Base-by-base conservation (phyloP, 2,888 invertebrate species). In the Siphlonurus alternatus region DNA sequence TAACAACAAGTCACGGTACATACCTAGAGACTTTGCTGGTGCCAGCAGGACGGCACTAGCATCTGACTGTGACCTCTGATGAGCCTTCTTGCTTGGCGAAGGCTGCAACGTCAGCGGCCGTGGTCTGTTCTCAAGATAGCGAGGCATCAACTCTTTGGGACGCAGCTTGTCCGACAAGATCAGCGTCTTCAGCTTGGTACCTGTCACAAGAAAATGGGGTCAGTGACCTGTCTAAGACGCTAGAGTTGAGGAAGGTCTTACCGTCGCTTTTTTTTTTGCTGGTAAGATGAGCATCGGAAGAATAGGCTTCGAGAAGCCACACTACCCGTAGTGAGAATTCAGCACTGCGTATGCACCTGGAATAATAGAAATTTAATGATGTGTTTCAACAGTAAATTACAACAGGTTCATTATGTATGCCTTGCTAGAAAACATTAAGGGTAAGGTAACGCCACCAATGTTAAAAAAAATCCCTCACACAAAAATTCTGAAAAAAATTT, bases 311-410 rank as follows among this genome's bases (percentile, higher is more conserved):
- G 73, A 99, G 79, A 64, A 99, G 80, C 98, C 98, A 99, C 72
- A 94, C 89, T 74, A 96, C 88, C 76, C 93, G 89, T 70, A 99
- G 81, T 59, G 97, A 93, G 77, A 99, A 99, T 79, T 97, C 95
- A 66, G 93, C 91, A 69, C 94, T 93, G 75, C 88, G 85, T 72
- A 95, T 85, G 82, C 97, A 97, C 75, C 88, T 88, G 73, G n/a
- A n/a, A n/a, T n/a, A n/a, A n/a, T n/a, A n/a, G n/a, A n/a, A n/a
- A n/a, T n/a, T n/a, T n/a, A n/a, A n/a, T n/a, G n/a, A n/a, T n/a
- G n/a, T n/a, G n/a, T n/a, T n/a, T n/a, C n/a, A n/a, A n/a, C n/a
- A n/a, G n/a, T n/a, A n/a, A n/a, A n/a, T n/a, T n/a, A n/a, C n/a
- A n/a, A n/a, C n/a, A n/a, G n/a, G n/a, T n/a, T n/a, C n/a, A n/a